Conservation (phyloP, 2,113 vertebrate species). For the Cygnus atratus region DNA sequence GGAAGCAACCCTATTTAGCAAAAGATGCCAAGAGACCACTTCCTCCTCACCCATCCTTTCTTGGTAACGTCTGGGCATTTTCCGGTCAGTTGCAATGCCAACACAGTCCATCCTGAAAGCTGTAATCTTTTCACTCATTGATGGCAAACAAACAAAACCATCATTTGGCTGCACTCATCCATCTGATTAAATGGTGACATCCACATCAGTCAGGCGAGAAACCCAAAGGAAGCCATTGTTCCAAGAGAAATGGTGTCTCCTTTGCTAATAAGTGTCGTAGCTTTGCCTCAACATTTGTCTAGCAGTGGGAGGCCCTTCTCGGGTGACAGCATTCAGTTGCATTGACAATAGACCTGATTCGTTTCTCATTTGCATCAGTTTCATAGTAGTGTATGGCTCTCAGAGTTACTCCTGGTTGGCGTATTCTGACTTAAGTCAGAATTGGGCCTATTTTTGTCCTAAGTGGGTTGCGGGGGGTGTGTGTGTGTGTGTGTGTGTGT, state of each 20-base stretch:
- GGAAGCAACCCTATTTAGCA: not conserved
- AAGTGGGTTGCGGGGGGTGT: not conserved
- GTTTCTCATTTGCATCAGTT: not conserved
- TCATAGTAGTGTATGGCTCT: not conserved
- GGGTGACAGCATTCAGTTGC: not conserved
- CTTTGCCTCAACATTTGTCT: constrained; percentile 35
- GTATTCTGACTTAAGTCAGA: not conserved
- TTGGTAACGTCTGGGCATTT: not conserved
- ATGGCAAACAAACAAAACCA: not conserved
- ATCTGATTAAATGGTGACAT: not conserved
- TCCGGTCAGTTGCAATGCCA: not conserved
- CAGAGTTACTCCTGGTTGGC: not conserved
- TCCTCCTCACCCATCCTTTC: not conserved
- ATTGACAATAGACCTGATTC: not conserved
- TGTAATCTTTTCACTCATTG: not conserved
- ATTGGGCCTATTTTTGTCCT: not conserved
- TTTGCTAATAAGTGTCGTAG: constrained; percentile 10
- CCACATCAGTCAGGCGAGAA: not conserved
- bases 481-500: no score
- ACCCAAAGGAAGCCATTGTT: constrained; percentile 19
- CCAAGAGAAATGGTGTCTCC: not conserved
- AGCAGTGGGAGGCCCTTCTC: constrained; percentile 6
- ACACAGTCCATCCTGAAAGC: not conserved
- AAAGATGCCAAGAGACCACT: not conserved
- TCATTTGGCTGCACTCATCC: not conserved